A percentile compares a stretch with the other conserved stretches of the same genome.
Conservation (phyloP, 2,888 invertebrate genomes). For the Apoda limacodes region DNA sequence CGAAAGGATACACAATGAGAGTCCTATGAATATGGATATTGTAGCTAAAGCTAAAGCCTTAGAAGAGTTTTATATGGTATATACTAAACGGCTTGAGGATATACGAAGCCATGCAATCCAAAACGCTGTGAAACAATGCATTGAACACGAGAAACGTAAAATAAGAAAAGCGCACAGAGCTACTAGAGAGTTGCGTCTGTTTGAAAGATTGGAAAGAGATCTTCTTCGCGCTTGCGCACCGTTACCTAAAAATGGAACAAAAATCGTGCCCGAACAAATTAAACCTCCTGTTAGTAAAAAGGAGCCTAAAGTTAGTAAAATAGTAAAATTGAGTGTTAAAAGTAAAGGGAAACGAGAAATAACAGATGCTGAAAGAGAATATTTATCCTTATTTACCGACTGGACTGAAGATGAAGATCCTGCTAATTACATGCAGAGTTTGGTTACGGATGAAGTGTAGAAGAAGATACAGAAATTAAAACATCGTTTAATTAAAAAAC, state of each 20-base stretch:
- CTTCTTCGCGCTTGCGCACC: slow-evolving; percentile 51
- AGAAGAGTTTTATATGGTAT: slow-evolving; percentile 66
- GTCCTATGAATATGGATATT: slow-evolving; percentile 67
- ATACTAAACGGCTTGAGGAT: slow-evolving; percentile 63
- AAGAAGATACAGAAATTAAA: slow-evolving; percentile 4
- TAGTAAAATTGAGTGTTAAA: slow-evolving; percentile 6
- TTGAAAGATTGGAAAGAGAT: slow-evolving; percentile 52
- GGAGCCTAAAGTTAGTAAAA: too few relatives aligned
- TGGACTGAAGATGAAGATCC: slow-evolving; percentile 49
- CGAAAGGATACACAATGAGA: slow-evolving; percentile 68
- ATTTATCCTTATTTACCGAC: slow-evolving; percentile 49
- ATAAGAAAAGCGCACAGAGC: slow-evolving; percentile 67
- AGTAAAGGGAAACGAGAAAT: slow-evolving; percentile 17
- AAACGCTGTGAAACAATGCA: slow-evolving; percentile 58
- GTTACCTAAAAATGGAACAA: slow-evolving; percentile 14
- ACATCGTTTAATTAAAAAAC: slow-evolving; percentile 35
- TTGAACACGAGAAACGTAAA: slow-evolving; percentile 56
- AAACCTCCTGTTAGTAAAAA: slow-evolving; percentile 16
- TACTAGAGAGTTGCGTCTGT: slow-evolving; percentile 64
- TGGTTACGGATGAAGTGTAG: slow-evolving; percentile 13
- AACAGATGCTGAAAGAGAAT: slow-evolving; percentile 44
- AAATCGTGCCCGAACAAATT: too few relatives aligned
- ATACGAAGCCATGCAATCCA: slow-evolving; percentile 65
- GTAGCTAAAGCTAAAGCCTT: slow-evolving; percentile 69
- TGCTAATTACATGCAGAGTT: slow-evolving; percentile 30